Evolutionary conservation across 2,888 invertebrate species (phyloP).

Genomic region (Trissoscelio sp.): DNA sequence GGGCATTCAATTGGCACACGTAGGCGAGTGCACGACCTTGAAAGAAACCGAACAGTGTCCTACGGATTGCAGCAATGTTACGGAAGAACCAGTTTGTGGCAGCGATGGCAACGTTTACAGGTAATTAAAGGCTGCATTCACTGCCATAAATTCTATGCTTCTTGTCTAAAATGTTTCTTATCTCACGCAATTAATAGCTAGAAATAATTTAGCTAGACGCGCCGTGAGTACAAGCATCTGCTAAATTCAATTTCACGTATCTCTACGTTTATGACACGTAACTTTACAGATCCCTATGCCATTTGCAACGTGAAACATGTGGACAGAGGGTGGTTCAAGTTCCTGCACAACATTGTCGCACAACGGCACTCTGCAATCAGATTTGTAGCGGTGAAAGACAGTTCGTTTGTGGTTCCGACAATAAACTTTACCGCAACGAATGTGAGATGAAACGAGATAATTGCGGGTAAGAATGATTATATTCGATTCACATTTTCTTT

Average conservation of each 20-base stretch:
- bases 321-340: conserved; percentile 94
- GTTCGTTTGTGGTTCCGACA: conserved; percentile 95
- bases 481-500: no score
- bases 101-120: conserved; percentile 95
- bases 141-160: conserved; percentile 19
- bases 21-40: conserved; percentile 93
- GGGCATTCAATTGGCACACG: conserved; percentile 94
- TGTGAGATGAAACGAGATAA: conserved; percentile 96
- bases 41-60: conserved; percentile 87
- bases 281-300: conserved; percentile 90
- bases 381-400: conserved; percentile 89
- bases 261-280: not conserved
- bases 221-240: no score
- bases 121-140: conserved; percentile 82
- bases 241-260: conserved; percentile 5
- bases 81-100: conserved; percentile 91
- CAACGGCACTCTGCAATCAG: conserved; percentile 92
- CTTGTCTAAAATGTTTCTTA: conserved; percentile 22
- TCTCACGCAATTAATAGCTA: conserved; percentile 28
- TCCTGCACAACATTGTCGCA: conserved; percentile 92
- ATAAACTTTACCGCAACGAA: conserved; percentile 94
- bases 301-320: conserved; percentile 92
- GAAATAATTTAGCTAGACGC: not conserved
- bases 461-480: conserved; percentile 90
- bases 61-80: conserved; percentile 85